phyloP scores from a whole-genome alignment of 23 tunicate genomes.

The Ascidia mentula region DNA sequence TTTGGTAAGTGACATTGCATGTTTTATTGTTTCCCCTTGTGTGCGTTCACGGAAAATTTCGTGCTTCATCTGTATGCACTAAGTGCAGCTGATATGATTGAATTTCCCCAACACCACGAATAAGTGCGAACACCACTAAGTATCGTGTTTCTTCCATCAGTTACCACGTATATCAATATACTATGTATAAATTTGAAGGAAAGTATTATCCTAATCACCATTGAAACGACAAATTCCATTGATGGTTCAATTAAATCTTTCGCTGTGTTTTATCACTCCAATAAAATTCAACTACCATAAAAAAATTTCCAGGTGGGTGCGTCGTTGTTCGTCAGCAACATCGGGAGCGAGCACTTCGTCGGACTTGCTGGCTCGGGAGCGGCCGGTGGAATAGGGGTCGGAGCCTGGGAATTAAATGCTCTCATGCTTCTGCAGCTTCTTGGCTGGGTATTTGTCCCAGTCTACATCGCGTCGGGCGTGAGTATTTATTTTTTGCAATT shows the following conservation, averaged over 20 bases:
- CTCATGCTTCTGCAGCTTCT: slow-evolving; percentile 68
- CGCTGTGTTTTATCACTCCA: too few species aligned
- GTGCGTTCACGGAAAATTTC: too few species aligned
- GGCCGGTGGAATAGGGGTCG: slow-evolving; percentile 76
- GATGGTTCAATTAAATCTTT: too few species aligned
- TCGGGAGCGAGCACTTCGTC: slow-evolving; percentile 80
- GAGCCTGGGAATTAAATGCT: slow-evolving; percentile 84
- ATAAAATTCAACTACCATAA: too few species aligned
- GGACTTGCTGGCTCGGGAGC: slow-evolving; percentile 90
- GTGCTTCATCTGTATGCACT: too few species aligned
- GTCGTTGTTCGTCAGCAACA: slow-evolving; percentile 68
- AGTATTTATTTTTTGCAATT: too few species aligned
- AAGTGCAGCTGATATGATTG: too few species aligned
- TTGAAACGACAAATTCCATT: not conserved
- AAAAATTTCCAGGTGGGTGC: slow-evolving; percentile 62
- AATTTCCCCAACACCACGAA: too few species aligned
- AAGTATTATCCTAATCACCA: not conserved
- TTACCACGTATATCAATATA: too few species aligned
- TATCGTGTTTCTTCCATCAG: too few species aligned
- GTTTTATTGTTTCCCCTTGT: too few species aligned
- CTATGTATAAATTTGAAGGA: not conserved
- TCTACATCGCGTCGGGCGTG: slow-evolving; percentile 93
- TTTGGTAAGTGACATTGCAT: slow-evolving; percentile 75
- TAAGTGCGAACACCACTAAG: too few species aligned
- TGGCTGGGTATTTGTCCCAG: slow-evolving; percentile 73